These are phyloP conservation scores for Styela clava DNA, from an alignment of 23 tunicate species.

Conservation along the genomic window DNA sequence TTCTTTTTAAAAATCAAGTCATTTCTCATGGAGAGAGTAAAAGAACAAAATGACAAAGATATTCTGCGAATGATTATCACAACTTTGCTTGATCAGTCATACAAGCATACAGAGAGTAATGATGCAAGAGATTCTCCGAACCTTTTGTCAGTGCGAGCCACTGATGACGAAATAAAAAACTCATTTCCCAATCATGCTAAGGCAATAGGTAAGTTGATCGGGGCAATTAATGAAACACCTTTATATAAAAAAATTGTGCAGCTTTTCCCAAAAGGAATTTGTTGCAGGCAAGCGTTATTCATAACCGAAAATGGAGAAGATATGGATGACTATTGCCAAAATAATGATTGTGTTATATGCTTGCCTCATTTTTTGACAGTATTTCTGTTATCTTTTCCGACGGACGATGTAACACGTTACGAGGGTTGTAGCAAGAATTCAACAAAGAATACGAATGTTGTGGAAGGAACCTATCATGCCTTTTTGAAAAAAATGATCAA, in stretches of 20 bases:
- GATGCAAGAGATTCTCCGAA: neutral
- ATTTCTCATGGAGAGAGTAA: conserved; percentile 30
- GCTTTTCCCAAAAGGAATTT: neutral
- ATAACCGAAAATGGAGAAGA: neutral
- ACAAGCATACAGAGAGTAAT: neutral
- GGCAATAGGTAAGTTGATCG: conserved; percentile 37
- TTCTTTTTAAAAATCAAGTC: conserved; percentile 12
- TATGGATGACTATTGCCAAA: conserved; percentile 6
- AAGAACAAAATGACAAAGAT: neutral
- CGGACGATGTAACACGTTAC: neutral
- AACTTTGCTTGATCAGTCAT: neutral
- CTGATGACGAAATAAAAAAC: conserved; percentile 17
- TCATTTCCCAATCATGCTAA: conserved; percentile 56
- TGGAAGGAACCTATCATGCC: neutral
- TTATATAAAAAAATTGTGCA: conserved; percentile 28
- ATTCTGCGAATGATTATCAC: neutral
- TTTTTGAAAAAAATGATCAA: neutral
- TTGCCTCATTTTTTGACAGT: conserved; percentile 20
- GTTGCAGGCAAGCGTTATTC: conserved; percentile 27
- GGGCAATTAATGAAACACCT: conserved; percentile 31
- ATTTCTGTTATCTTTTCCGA: conserved; percentile 15
- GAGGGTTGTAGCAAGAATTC: neutral
- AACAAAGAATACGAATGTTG: neutral
- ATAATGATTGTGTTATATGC: conserved; percentile 6
- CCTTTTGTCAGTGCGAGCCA: conserved; percentile 7